phyloP scores from a whole-genome alignment of 2,888 invertebrate genomes.

The Epirrhoe alternata region DNA sequence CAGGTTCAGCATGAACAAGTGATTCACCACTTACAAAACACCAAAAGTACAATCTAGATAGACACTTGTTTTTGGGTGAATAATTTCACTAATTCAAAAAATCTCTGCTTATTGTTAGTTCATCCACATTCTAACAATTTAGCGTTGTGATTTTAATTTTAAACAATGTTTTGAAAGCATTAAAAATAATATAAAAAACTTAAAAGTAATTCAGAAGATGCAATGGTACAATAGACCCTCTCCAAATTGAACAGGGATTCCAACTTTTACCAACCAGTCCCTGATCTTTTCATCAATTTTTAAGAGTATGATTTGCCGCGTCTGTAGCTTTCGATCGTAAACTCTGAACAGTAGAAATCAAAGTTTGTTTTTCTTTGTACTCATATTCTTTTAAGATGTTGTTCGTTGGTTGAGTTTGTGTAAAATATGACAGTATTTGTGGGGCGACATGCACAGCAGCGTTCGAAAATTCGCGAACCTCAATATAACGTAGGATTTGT shows the following conservation, averaged over 20 bases:
- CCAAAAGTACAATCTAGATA: conserved; percentile 12
- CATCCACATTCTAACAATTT: background rate
- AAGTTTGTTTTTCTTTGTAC: conserved; percentile 45
- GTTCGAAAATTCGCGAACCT: conserved; percentile 59
- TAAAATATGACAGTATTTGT: conserved; percentile 66
- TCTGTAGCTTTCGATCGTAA: conserved; percentile 28
- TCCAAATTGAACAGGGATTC: conserved; percentile 71
- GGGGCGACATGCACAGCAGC: conserved; percentile 62
- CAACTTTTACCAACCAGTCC: conserved; percentile 70
- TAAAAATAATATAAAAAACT: conserved; percentile 52
- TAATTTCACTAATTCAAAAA: background rate
- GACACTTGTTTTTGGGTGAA: conserved; percentile 2
- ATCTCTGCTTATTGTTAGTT: background rate
- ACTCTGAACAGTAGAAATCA: conserved; percentile 29
- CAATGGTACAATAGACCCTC: conserved; percentile 73
- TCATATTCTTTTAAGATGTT: conserved; percentile 40
- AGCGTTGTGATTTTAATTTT: conserved; percentile 3
- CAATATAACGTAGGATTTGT: conserved; percentile 68
- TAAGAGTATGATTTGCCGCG: conserved; percentile 31
- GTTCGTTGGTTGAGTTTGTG: conserved; percentile 42
- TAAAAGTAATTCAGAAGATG: conserved; percentile 62
- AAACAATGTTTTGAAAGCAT: conserved; percentile 22
- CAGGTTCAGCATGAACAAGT: conserved; percentile 35
- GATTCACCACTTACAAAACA: conserved; percentile 29
- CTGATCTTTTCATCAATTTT: conserved; percentile 46